These are phyloP conservation scores for Crotalus tigris DNA, from an alignment of 2,113 vertebrate species.

Conservation along the genomic window DNA sequence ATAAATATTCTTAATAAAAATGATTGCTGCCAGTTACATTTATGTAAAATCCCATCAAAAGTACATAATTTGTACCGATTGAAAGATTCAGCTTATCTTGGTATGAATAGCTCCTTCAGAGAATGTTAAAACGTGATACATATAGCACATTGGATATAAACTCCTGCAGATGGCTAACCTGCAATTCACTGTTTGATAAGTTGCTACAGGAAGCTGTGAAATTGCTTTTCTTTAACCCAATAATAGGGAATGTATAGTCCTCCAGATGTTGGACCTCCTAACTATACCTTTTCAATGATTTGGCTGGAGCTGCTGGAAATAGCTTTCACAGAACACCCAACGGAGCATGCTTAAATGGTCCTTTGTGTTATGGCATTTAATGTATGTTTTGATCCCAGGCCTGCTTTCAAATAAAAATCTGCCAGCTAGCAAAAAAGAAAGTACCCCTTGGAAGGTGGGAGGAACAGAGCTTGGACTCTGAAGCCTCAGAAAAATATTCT, in stretches of 20 bases:
- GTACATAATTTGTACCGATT: neutral
- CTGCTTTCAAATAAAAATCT: neutral
- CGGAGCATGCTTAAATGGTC: neutral
- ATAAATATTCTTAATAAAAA: neutral
- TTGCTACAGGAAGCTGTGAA: neutral
- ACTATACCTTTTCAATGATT: neutral
- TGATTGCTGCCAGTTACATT: neutral
- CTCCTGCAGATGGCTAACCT: neutral
- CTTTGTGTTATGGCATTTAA: neutral
- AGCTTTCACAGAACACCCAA: neutral
- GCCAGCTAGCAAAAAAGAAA: neutral
- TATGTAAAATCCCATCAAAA: neutral
- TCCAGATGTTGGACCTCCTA: neutral
- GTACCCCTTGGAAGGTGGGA: neutral
- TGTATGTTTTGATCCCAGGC: neutral
- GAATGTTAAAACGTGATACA: neutral
- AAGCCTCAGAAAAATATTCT: neutral
- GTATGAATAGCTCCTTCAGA: neutral
- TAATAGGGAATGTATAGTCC: neutral
- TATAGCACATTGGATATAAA: neutral
- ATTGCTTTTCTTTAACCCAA: neutral
- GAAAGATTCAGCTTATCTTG: neutral
- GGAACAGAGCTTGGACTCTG: neutral
- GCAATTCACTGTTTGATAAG: neutral
- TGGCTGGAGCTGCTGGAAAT: neutral